Base-by-base conservation (phyloP, 2,113 vertebrate species). In the Proterorhinus semilunaris region DNA sequence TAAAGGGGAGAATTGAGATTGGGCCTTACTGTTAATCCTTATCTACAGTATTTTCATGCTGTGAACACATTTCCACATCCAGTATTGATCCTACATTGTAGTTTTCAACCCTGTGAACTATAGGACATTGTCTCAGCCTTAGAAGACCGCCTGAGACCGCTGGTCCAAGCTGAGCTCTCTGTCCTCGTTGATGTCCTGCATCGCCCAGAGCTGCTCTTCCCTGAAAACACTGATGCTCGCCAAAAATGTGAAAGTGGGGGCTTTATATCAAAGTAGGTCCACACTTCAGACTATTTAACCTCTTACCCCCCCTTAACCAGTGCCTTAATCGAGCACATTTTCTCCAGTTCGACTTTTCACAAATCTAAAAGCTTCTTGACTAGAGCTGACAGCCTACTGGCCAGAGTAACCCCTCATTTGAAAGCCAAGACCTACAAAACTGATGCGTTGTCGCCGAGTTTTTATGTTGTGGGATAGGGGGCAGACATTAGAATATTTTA, bases 181-280 rank as follows among this genome's bases (percentile, higher is more conserved):
- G 98, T 99, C n/a, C 93, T 99, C 0, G 98, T 99, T 50, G 98
- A 99, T 8, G 98, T 99, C 8, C 93, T 99, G 2, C 98, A 99
- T 88, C 91, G 97, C 12, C 98, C 98, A 0, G 98, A 99, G 76
- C 92, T 98, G 76, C 96, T 99, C 12, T 99, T 99, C 76, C 98
- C 98, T 0, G 98, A 99, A 79, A 98, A 98, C 92, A 99, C 98
- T 0, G 97, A 99, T 0, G 96, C 97, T 21, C 92, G 98, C 62
- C 93, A 92, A 83, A 99, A 99, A 78, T 99, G 98, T 50, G 96
- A 99, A 82, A 99, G 97, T 0, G 98, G 98, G 7, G 97, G 97
- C 8, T 99, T 99, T 83, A 99, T 99, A 83, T 99, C 96, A 90
- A 99, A 98, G 97, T 98, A 85, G 90, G 96, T 81, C 5, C 3